Percentiles rank a stretch among this genome's conserved stretches.
Evolutionary conservation across 2,888 invertebrate genomes (phyloP).

Genomic region (Drosophila vallismaia): DNA sequence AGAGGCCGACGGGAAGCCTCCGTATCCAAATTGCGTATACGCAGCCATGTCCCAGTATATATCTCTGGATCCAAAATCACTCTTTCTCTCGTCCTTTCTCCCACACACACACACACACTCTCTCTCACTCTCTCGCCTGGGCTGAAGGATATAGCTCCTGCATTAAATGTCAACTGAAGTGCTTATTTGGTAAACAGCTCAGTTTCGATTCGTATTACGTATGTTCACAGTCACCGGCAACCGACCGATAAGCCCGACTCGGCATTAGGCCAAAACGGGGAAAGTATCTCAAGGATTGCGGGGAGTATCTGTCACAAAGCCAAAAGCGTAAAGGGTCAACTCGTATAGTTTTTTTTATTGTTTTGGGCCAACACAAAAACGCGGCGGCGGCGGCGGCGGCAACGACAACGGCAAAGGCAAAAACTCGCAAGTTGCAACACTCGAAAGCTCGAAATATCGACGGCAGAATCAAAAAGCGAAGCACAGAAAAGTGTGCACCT

Average conservation of each 20-base stretch:
- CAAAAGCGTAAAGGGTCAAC: constrained; percentile 6
- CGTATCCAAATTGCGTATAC: constrained; percentile 96
- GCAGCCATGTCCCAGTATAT: constrained; percentile 85
- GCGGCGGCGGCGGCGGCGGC: constrained; percentile 39
- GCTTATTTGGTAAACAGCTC: constrained; percentile 39
- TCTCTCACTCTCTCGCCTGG: constrained; percentile 13
- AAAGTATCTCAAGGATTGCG: constrained; percentile 24
- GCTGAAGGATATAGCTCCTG: constrained; percentile 28
- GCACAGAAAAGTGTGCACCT: constrained; percentile 81
- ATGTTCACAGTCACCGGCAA: constrained; percentile 51
- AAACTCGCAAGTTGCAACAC: constrained; percentile 21
- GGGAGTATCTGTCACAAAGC: constrained; percentile 2
- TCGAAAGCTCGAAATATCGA: constrained; percentile 36
- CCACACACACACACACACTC: constrained; percentile 12
- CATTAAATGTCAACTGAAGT: constrained; percentile 49
- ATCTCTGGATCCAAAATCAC: constrained; percentile 10
- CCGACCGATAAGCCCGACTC: constrained; percentile 59
- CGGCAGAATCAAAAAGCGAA: constrained; percentile 39
- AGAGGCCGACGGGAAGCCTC: constrained; percentile 93
- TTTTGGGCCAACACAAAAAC: not conserved
- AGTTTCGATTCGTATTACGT: constrained; percentile 51
- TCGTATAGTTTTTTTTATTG: not conserved
- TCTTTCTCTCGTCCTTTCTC: constrained; percentile 11
- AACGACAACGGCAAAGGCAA: not conserved
- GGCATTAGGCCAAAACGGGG: constrained; percentile 56